A percentile compares a stretch with the other conserved stretches of the same genome.
Evolutionary conservation across 2,888 invertebrate species (phyloP).

Genomic region (Stegana nigrithorax): DNA sequence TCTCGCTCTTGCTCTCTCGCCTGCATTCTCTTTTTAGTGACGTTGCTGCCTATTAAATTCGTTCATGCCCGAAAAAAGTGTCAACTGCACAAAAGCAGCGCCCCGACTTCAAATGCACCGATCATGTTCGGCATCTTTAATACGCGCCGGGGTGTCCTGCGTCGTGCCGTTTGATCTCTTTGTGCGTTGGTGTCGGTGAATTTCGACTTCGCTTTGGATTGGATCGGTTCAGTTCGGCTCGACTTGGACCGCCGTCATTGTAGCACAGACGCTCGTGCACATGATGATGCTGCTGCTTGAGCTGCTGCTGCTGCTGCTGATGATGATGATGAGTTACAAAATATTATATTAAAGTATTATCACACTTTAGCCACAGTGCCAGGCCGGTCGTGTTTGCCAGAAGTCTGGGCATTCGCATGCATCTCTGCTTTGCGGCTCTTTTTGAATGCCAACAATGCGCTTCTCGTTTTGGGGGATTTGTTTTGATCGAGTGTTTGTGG

Average conservation of each 20-base stretch:
- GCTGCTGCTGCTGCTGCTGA: constrained; percentile 17
- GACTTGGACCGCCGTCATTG: constrained; percentile 15
- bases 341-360: constrained; percentile 65
- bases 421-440: too few species aligned
- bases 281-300: not conserved
- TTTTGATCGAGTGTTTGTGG: constrained; percentile 59
- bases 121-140: constrained; percentile 65
- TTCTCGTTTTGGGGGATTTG: constrained; percentile 46
- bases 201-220: constrained; percentile 27
- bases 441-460: too few species aligned
- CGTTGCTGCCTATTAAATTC: constrained; percentile 56
- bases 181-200: constrained; percentile 42
- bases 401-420: too few species aligned
- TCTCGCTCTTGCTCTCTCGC: not conserved
- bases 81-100: constrained; percentile 69
- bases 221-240: constrained; percentile 19
- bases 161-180: constrained; percentile 62
- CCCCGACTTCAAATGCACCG: constrained; percentile 65
- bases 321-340: constrained; percentile 51
- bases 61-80: constrained; percentile 68
- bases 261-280: not conserved
- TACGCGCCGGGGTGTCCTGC: constrained; percentile 65
- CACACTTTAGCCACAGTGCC: constrained; percentile 59
- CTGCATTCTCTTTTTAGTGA: not conserved
- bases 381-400: too few species aligned